These are phyloP conservation scores for Drosophila monieri DNA, from an alignment of 2,888 invertebrate genomes.

Conservation along the genomic window DNA sequence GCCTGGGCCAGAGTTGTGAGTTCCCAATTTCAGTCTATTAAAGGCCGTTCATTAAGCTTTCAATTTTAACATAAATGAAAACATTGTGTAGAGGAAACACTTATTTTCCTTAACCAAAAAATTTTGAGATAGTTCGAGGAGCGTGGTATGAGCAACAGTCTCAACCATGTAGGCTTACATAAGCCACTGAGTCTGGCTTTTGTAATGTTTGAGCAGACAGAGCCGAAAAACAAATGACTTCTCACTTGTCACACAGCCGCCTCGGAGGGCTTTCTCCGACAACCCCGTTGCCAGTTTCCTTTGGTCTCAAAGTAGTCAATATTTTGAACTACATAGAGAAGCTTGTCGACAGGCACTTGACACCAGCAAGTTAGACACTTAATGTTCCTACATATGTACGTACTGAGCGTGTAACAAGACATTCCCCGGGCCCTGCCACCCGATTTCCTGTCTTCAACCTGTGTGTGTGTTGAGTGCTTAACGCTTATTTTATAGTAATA, in stretches of 20 bases:
- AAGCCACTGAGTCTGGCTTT: slow-evolving; percentile 12
- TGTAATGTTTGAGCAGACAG: slow-evolving; percentile 8
- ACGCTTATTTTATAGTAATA: slow-evolving; percentile 66
- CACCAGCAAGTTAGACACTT: slow-evolving; percentile 67
- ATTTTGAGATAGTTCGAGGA: not conserved
- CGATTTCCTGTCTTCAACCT: not conserved
- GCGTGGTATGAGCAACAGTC: not conserved
- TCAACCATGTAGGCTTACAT: not conserved
- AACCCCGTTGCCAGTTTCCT: slow-evolving; percentile 6
- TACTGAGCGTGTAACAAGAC: slow-evolving; percentile 28
- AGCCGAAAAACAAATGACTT: slow-evolving; percentile 40
- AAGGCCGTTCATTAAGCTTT: slow-evolving; percentile 11
- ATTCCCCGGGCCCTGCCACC: slow-evolving; percentile 2
- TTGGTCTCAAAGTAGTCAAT: slow-evolving; percentile 46
- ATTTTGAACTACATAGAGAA: slow-evolving; percentile 41
- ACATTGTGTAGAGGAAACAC: not conserved
- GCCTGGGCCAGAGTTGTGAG: slow-evolving; percentile 8
- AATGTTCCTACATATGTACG: slow-evolving; percentile 50
- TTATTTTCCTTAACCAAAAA: no score
- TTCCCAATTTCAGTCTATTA: not conserved
- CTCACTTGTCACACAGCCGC: slow-evolving; percentile 41
- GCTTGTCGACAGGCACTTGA: slow-evolving; percentile 69
- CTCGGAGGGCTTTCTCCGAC: slow-evolving; percentile 4
- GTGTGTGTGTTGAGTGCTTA: slow-evolving; percentile 39
- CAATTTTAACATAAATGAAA: not conserved